These are phyloP conservation scores for Gryon sp. DNA, from an alignment of 1,140 invertebrate species.

Conservation along the genomic window DNA sequence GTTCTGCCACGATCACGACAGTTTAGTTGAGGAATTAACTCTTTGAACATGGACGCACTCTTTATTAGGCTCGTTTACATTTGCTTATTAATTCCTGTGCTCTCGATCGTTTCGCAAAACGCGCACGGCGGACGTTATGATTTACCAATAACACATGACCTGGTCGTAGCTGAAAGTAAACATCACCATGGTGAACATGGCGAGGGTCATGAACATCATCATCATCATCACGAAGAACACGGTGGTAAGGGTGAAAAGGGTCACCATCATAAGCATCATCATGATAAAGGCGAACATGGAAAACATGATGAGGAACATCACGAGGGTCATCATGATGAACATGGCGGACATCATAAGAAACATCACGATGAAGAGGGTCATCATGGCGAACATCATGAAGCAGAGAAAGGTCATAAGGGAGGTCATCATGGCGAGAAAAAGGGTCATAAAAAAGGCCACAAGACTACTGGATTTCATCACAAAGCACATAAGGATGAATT, in stretches of 20 bases:
- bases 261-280: conserved; percentile 47
- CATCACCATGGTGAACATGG: conserved; percentile 50
- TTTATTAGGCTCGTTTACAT: background rate
- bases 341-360: conserved; percentile 64
- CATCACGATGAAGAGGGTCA: conserved; percentile 65
- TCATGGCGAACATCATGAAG: conserved; percentile 62
- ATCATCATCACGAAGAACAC: conserved; percentile 52
- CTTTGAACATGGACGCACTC: conserved; percentile 19
- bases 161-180: conserved; percentile 59
- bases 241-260: conserved; percentile 54
- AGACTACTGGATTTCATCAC: conserved; percentile 84
- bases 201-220: conserved; percentile 40
- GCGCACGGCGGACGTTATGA: background rate
- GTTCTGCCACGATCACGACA: background rate
- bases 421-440: conserved; percentile 64
- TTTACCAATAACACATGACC: no score
- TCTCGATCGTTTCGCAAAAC: background rate
- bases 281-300: conserved; percentile 44
- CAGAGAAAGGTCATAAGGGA: conserved; percentile 61
- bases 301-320: conserved; percentile 53
- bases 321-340: conserved; percentile 62
- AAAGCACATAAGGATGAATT: conserved; percentile 90
- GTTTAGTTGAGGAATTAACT: conserved; percentile 8
- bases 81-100: conserved; percentile 13
- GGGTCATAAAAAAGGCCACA: conserved; percentile 67